Conservation (phyloP, 2,888 invertebrate species). For the Nomada flava region DNA sequence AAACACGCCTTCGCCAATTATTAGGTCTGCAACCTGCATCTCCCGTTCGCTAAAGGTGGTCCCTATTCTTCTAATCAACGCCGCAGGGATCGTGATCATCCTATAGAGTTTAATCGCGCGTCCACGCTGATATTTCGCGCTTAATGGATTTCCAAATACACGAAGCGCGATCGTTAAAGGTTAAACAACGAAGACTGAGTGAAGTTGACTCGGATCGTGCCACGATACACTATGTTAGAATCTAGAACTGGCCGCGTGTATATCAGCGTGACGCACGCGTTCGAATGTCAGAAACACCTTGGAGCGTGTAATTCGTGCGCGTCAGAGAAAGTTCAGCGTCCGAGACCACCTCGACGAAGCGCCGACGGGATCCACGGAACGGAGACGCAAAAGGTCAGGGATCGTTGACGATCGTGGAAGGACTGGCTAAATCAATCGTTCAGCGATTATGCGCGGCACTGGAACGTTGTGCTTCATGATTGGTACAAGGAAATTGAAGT, state of each 20-base stretch:
- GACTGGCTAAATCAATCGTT: slow-evolving; percentile 33
- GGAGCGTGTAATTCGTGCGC: slow-evolving; percentile 68
- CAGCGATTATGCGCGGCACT: background rate
- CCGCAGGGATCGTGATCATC: slow-evolving; percentile 5
- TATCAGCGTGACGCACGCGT: slow-evolving; percentile 55
- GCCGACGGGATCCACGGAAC: slow-evolving; percentile 42
- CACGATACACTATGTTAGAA: slow-evolving; percentile 29
- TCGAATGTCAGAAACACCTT: slow-evolving; percentile 67
- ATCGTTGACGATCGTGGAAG: slow-evolving; percentile 41
- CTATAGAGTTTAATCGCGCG: slow-evolving; percentile 16
- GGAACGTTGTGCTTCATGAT: background rate
- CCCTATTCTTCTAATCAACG: slow-evolving; percentile 13
- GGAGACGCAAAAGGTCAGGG: slow-evolving; percentile 62
- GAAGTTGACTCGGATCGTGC: slow-evolving; percentile 23
- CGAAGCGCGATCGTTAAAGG: slow-evolving; percentile 42
- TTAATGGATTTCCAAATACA: slow-evolving; percentile 58
- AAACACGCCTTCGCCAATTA: background rate
- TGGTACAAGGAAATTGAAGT: background rate
- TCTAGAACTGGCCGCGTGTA: slow-evolving; percentile 12
- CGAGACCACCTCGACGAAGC: slow-evolving; percentile 54
- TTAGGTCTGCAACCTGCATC: background rate
- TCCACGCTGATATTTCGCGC: slow-evolving; percentile 14
- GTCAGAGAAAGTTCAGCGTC: slow-evolving; percentile 60
- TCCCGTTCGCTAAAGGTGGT: background rate
- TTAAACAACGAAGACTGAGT: slow-evolving; percentile 40